A percentile compares a stretch with the other conserved stretches of the same genome.
Evolutionary conservation across 2,113 vertebrate species (phyloP).

Genomic region (Redunca redunca): DNA sequence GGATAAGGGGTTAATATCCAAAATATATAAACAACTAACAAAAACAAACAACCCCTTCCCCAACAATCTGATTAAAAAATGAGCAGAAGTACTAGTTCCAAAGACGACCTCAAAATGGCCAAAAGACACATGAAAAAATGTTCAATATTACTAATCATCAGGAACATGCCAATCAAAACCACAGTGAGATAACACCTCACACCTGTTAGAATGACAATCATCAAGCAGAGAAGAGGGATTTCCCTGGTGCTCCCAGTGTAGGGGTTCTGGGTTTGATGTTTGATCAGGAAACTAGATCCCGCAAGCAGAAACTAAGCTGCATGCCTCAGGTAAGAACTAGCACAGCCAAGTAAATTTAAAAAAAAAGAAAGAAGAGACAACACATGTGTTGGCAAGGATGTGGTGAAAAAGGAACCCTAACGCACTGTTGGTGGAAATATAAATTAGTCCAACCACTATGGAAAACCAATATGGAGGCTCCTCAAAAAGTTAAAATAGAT

Average conservation of each 20-base stretch:
- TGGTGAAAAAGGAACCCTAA: background rate
- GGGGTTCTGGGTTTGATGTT: background rate
- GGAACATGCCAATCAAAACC: background rate
- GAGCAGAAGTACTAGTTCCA: background rate
- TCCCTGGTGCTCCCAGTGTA: background rate
- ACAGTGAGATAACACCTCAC: background rate
- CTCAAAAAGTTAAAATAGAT: background rate
- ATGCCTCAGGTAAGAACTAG: background rate
- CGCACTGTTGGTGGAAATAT: background rate
- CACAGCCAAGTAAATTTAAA: background rate
- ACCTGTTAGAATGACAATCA: background rate
- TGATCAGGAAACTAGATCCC: background rate
- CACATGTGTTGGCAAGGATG: background rate
- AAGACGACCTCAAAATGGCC: background rate
- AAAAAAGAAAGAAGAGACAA: background rate
- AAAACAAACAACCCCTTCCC: background rate
- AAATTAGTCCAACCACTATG: background rate
- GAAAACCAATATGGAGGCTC: background rate
- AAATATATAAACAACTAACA: background rate
- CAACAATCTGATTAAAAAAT: background rate
- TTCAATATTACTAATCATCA: background rate
- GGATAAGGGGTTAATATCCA: background rate
- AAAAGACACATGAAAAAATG: background rate
- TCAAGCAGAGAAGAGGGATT: background rate
- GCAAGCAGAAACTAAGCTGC: background rate